These are phyloP conservation scores for Hypothenemus hampei DNA, from an alignment of 1,140 invertebrate genomes.

Conservation along the genomic window DNA sequence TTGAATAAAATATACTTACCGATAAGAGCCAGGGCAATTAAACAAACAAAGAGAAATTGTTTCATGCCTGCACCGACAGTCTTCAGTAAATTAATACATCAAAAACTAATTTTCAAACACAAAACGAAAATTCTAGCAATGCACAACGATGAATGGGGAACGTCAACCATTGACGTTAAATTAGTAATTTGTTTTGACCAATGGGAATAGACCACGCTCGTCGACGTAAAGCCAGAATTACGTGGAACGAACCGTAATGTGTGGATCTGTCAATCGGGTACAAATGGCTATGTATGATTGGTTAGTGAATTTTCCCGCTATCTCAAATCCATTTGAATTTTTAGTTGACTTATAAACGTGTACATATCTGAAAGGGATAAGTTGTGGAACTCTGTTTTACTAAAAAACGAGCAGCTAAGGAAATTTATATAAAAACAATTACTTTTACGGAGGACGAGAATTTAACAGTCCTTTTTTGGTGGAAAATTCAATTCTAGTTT, in stretches of 20 bases:
- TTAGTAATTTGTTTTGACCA: conserved; percentile 31
- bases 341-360: too few species aligned
- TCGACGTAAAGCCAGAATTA: conserved; percentile 16
- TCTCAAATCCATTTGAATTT: too few species aligned
- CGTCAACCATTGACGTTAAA: conserved; percentile 17
- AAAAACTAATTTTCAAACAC: conserved; percentile 7
- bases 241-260: conserved; percentile 19
- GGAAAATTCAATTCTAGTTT: too few species aligned
- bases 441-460: too few species aligned
- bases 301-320: not conserved
- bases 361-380: too few species aligned
- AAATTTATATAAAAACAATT: too few species aligned
- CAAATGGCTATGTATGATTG: conserved; percentile 25
- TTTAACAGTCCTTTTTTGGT: too few species aligned
- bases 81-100: conserved; percentile 34
- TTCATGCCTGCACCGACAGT: conserved; percentile 49
- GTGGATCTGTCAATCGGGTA: conserved; percentile 18
- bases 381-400: too few species aligned
- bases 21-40: conserved; percentile 49
- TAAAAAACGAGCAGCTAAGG: too few species aligned
- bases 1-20: conserved; percentile 46
- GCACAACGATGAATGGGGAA: conserved; percentile 1
- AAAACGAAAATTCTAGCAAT: not conserved
- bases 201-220: conserved; percentile 36
- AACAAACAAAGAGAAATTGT: conserved; percentile 48